Evolutionary conservation across 2,797 vertebrate species (phyloP).

Genomic region (Triplophysa yarkandensis): DNA sequence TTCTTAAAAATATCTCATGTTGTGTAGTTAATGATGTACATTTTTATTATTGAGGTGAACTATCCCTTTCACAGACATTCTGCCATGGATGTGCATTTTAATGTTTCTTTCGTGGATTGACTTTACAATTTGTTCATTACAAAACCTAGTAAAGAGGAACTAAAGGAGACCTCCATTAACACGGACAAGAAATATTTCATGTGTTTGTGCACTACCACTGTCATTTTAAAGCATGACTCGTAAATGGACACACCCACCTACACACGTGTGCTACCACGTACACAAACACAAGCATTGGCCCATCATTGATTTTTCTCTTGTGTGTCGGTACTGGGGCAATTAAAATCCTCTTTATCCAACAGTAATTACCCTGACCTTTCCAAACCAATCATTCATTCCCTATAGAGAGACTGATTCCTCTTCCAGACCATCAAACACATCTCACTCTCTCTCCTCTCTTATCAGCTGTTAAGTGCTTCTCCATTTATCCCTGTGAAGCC

Average conservation of each 20-base stretch:
- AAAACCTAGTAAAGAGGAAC: too few species aligned
- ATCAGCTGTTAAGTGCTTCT: conserved; percentile 28
- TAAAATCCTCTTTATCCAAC: conserved; percentile 24
- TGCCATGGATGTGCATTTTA: too few species aligned
- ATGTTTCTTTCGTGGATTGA: too few species aligned
- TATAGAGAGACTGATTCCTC: conserved; percentile 20
- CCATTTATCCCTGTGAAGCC: conserved; percentile 1
- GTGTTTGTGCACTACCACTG: neutral
- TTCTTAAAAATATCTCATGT: too few species aligned
- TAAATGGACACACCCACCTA: neutral
- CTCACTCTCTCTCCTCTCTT: conserved; percentile 5
- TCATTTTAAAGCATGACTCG: neutral
- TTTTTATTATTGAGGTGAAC: too few species aligned
- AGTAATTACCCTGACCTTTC: conserved; percentile 57
- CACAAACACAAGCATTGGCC: conserved; percentile 6
- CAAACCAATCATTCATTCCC: conserved; percentile 35
- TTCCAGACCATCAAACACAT: conserved; percentile 29
- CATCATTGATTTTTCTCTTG: conserved; percentile 21
- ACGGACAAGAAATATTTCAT: neutral
- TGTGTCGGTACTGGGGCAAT: conserved; percentile 15
- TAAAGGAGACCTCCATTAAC: too few species aligned
- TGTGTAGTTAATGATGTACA: too few species aligned
- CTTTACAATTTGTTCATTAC: too few species aligned
- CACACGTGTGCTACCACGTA: neutral
- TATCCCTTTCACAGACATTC: too few species aligned